A percentile compares a stretch with the other conserved stretches of the same genome.
Evolutionary conservation across 2,113 vertebrate species (phyloP).

Genomic region (Sinocyclocheilus rhinocerous): DNA sequence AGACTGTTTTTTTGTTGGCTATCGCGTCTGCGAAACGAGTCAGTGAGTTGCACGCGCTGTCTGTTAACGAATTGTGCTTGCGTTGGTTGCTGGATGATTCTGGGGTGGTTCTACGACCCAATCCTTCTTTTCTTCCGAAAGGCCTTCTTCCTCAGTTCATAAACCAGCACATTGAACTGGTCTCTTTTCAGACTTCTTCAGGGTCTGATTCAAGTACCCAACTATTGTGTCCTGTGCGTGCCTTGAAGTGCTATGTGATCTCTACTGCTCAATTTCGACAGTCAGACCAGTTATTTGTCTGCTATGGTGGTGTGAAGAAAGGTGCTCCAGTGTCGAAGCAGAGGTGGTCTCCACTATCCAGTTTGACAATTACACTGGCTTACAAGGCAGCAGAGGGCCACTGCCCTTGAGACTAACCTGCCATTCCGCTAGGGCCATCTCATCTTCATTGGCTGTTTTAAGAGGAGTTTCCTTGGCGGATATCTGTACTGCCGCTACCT

Average conservation of each 20-base stretch:
- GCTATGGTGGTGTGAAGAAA: neutral
- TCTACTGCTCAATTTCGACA: neutral
- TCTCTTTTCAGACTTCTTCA: too few species aligned
- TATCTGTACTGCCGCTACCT: too few species aligned
- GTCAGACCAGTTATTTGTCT: neutral
- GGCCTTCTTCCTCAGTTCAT: neutral
- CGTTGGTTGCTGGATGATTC: neutral
- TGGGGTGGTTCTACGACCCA: neutral
- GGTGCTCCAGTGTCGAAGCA: neutral
- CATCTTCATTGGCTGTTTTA: too few species aligned
- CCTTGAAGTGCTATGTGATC: neutral
- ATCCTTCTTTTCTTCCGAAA: neutral
- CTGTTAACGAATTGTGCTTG: neutral
- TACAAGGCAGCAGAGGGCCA: neutral
- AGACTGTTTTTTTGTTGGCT: neutral
- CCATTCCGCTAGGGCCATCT: too few species aligned
- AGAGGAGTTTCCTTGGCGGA: too few species aligned
- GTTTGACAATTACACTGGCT: too few species aligned
- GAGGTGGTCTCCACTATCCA: too few species aligned
- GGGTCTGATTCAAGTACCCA: too few species aligned
- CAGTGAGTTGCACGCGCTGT: neutral
- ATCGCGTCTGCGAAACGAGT: neutral
- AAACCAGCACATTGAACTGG: too few species aligned
- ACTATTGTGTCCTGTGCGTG: neutral
- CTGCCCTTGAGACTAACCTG: neutral